These are phyloP conservation scores for Xenopus tropicalis DNA, from an alignment of 2,113 vertebrate genomes.

Conservation along the genomic window DNA sequence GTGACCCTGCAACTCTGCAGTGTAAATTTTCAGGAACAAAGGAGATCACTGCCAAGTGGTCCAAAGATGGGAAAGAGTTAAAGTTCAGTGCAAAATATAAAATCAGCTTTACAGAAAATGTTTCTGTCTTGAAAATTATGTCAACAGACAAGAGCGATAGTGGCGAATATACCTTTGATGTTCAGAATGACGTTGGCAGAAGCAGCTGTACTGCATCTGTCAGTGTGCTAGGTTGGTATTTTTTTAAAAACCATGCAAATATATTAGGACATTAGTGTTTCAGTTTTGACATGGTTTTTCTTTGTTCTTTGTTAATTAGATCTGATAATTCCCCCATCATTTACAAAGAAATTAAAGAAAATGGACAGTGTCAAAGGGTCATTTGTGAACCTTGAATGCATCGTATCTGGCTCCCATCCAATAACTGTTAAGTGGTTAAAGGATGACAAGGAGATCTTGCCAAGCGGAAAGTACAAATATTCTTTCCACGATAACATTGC, in stretches of 20 bases:
- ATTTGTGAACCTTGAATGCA: slow-evolving; percentile 90
- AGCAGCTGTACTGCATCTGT: slow-evolving; percentile 84
- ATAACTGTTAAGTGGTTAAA: slow-evolving; percentile 91
- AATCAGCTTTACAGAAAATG: slow-evolving; percentile 80
- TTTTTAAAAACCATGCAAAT: not conserved
- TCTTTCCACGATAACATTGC: slow-evolving; percentile 94
- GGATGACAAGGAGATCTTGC: slow-evolving; percentile 80
- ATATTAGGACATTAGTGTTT: not conserved
- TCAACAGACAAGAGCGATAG: slow-evolving; percentile 83
- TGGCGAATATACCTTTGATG: slow-evolving; percentile 86
- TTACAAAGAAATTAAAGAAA: slow-evolving; percentile 92
- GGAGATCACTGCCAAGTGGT: slow-evolving; percentile 83
- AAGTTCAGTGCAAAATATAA: slow-evolving; percentile 81
- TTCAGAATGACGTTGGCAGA: slow-evolving; percentile 89
- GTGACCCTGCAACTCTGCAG: slow-evolving; percentile 90
- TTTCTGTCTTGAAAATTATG: slow-evolving; percentile 85
- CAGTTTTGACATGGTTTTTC: slow-evolving; percentile 44
- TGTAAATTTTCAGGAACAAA: slow-evolving; percentile 92
- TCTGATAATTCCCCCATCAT: slow-evolving; percentile 93
- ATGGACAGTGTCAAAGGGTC: slow-evolving; percentile 92
- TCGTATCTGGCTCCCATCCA: slow-evolving; percentile 91
- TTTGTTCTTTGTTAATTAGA: slow-evolving; percentile 69
- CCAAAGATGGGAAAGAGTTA: slow-evolving; percentile 83
- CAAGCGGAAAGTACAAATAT: slow-evolving; percentile 85
- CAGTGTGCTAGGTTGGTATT: slow-evolving; percentile 84